Conservation (phyloP, 2,797 vertebrate genomes). For the Echiichthys vipera region DNA sequence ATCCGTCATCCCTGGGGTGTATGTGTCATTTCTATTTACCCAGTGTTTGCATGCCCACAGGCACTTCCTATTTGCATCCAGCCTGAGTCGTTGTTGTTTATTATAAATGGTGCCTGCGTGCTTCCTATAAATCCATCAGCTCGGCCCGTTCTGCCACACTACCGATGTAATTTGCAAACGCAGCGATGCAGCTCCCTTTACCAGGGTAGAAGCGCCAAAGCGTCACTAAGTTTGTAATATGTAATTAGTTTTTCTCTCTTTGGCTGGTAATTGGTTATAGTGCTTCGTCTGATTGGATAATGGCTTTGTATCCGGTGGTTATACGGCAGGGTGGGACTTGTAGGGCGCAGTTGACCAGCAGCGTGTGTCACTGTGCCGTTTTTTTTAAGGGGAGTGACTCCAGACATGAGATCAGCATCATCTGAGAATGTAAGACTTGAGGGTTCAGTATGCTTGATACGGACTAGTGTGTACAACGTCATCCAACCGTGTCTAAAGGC, state of each 20-base stretch:
- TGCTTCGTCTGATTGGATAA: slow-evolving; percentile 65
- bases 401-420: neutral
- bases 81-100: slow-evolving; percentile 61
- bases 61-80: slow-evolving; percentile 71
- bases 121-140: slow-evolving; percentile 74
- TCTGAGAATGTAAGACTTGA: neutral
- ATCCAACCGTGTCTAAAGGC: too few species aligned
- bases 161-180: slow-evolving; percentile 77
- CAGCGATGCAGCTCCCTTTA: slow-evolving; percentile 67
- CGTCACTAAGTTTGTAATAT: slow-evolving; percentile 78
- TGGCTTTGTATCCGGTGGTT: slow-evolving; percentile 32
- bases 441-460: neutral
- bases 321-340: slow-evolving; percentile 5
- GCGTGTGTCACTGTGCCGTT: neutral
- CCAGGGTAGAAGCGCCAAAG: slow-evolving; percentile 63
- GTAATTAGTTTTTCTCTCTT: slow-evolving; percentile 74
- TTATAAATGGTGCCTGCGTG: slow-evolving; percentile 54
- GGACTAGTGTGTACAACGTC: too few species aligned
- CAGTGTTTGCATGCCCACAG: slow-evolving; percentile 50
- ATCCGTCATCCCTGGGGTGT: slow-evolving; percentile 63
- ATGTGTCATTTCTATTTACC: slow-evolving; percentile 67
- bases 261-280: slow-evolving; percentile 74
- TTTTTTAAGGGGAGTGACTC: slow-evolving; percentile 3
- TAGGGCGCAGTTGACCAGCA: slow-evolving; percentile 10
- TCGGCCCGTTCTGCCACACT: slow-evolving; percentile 48